Evolutionary conservation across 2,797 vertebrate genomes (phyloP).

Genomic region (Sebastes elongatus): DNA sequence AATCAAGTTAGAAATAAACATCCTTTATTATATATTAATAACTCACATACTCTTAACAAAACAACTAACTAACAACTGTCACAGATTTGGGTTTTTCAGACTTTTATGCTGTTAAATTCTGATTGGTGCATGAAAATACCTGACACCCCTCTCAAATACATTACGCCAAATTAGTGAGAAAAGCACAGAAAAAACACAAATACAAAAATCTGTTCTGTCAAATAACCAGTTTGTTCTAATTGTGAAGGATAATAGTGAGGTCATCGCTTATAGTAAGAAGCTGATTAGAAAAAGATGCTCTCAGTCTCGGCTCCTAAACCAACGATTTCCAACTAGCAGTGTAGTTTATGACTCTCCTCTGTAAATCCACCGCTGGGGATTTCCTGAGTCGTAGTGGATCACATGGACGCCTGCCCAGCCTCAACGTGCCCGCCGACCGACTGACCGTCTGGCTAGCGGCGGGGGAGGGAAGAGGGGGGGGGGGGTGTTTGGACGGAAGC

Average conservation of each 20-base stretch:
- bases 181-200: neutral
- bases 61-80: neutral
- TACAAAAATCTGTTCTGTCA: neutral
- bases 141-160: neutral
- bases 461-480: neutral
- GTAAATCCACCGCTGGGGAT: constrained; percentile 32
- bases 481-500: constrained; percentile 34
- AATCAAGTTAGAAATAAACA: neutral
- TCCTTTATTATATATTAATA: neutral
- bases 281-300: neutral
- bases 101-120: neutral
- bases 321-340: neutral
- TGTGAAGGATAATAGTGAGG: neutral
- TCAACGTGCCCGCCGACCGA: constrained; percentile 57
- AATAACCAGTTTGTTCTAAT: neutral
- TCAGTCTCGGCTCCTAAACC: neutral
- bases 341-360: neutral
- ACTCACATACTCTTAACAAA: too few relatives aligned
- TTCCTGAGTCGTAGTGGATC: constrained; percentile 38
- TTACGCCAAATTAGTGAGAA: neutral
- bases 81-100: neutral
- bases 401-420: constrained; percentile 68
- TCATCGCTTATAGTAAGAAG: neutral
- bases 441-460: constrained; percentile 63
- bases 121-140: neutral